A percentile compares a stretch with the other conserved stretches of the same genome.
These are phyloP conservation scores for Ditula angustiorana DNA, from an alignment of 2,888 invertebrate species.

Conservation along the genomic window DNA sequence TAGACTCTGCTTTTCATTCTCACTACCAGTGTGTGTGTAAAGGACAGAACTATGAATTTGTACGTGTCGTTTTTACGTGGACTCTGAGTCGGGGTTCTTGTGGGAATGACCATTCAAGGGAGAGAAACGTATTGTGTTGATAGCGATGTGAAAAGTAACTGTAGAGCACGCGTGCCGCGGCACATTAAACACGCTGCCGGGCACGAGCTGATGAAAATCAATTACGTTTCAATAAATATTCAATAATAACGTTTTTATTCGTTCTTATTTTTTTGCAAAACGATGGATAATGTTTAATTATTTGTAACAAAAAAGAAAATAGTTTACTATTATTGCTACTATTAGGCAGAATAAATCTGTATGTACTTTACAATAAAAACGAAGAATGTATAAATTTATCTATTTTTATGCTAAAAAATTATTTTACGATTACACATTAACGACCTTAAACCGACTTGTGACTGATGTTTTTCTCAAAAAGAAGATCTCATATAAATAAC, in stretches of 20 bases:
- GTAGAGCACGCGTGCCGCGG: slow-evolving; percentile 58
- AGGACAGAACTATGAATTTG: slow-evolving; percentile 29
- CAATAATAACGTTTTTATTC: slow-evolving; percentile 56
- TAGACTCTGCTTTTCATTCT: slow-evolving; percentile 21
- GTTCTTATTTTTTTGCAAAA: slow-evolving; percentile 45
- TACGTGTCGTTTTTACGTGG: slow-evolving; percentile 12
- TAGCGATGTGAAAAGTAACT: slow-evolving; percentile 70
- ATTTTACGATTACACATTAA: not conserved
- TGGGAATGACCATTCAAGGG: slow-evolving; percentile 35
- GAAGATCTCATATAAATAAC: slow-evolving; percentile 8
- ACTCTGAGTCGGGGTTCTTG: slow-evolving; percentile 13
- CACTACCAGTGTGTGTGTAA: slow-evolving; percentile 16
- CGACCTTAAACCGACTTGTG: not conserved
- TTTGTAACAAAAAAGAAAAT: not conserved
- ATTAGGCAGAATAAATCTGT: not conserved
- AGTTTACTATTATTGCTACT: not conserved
- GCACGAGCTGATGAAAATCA: slow-evolving; percentile 57
- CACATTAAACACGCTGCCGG: slow-evolving; percentile 54
- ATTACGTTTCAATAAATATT: slow-evolving; percentile 59
- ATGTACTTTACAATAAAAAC: too few relatives aligned
- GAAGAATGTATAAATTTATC: too few relatives aligned
- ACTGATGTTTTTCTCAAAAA: not conserved
- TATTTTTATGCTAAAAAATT: not conserved
- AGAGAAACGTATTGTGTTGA: slow-evolving; percentile 28
- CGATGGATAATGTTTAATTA: slow-evolving; percentile 15